Conservation (phyloP, 2,113 vertebrate species). For the Daphoenositta chrysoptera region DNA sequence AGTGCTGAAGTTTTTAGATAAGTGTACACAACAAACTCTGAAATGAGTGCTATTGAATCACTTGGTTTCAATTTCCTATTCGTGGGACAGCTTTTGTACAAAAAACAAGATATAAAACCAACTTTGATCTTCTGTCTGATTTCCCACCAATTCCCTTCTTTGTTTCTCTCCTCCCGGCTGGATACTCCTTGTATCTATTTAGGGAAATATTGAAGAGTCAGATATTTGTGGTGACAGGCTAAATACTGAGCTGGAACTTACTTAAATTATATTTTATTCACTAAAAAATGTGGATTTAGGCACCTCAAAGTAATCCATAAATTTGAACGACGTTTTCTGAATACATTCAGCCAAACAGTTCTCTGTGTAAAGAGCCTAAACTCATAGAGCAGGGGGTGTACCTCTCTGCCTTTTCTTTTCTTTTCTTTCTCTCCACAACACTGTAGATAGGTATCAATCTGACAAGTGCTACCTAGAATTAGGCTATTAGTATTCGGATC, state of each 20-base stretch:
- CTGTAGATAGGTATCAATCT: background rate
- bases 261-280: background rate
- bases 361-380: background rate
- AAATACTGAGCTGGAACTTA: background rate
- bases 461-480: background rate
- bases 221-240: background rate
- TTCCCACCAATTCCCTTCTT: background rate
- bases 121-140: background rate
- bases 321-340: background rate
- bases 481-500: background rate
- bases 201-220: background rate
- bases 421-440: background rate
- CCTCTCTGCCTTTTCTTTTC: background rate
- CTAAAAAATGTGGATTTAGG: background rate
- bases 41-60: background rate
- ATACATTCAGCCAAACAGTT: background rate
- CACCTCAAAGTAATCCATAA: background rate
- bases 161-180: background rate
- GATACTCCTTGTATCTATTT: background rate
- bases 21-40: background rate
- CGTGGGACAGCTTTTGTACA: background rate
- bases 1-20: slow-evolving; percentile 20
- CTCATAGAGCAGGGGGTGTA: background rate
- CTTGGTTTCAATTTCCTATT: slow-evolving; percentile 43
- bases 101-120: background rate